Evolutionary conservation across 2,113 vertebrate genomes (phyloP).

Genomic region (Pyxicephalus adspersus): DNA sequence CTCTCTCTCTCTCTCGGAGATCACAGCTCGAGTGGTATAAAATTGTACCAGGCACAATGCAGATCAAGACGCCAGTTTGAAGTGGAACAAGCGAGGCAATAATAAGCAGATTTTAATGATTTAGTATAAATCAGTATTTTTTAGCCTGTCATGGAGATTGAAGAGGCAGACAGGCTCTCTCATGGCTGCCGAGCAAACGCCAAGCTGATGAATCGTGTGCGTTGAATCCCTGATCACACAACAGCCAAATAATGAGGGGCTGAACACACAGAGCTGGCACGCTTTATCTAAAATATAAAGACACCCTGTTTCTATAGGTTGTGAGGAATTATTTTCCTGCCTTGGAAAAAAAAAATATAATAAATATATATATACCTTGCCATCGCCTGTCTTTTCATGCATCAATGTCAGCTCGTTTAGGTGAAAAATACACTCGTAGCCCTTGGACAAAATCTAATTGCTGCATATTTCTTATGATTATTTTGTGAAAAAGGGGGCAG

Average conservation of each 20-base stretch:
- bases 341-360: slow-evolving; percentile 29
- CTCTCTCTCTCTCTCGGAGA: slow-evolving; percentile 78
- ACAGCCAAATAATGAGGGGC: slow-evolving; percentile 82
- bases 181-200: slow-evolving; percentile 86
- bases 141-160: slow-evolving; percentile 91
- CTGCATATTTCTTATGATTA: slow-evolving; percentile 59
- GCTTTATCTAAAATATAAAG: slow-evolving; percentile 68
- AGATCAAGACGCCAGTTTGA: slow-evolving; percentile 78
- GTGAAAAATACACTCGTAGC: slow-evolving; percentile 60
- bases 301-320: slow-evolving; percentile 68
- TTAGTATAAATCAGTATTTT: slow-evolving; percentile 93
- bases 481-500: slow-evolving; percentile 35
- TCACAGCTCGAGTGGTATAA: slow-evolving; percentile 82
- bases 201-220: slow-evolving; percentile 89
- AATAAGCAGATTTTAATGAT: slow-evolving; percentile 95
- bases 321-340: slow-evolving; percentile 64
- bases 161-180: slow-evolving; percentile 87
- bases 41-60: slow-evolving; percentile 80
- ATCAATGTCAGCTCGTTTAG: slow-evolving; percentile 61
- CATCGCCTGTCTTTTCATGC: slow-evolving; percentile 64
- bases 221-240: slow-evolving; percentile 87
- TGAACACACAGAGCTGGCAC: slow-evolving; percentile 73
- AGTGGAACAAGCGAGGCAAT: slow-evolving; percentile 81
- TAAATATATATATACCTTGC: no score
- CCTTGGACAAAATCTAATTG: slow-evolving; percentile 64